Evolutionary conservation across 2,113 vertebrate genomes (phyloP).

Genomic region (Chionis minor): DNA sequence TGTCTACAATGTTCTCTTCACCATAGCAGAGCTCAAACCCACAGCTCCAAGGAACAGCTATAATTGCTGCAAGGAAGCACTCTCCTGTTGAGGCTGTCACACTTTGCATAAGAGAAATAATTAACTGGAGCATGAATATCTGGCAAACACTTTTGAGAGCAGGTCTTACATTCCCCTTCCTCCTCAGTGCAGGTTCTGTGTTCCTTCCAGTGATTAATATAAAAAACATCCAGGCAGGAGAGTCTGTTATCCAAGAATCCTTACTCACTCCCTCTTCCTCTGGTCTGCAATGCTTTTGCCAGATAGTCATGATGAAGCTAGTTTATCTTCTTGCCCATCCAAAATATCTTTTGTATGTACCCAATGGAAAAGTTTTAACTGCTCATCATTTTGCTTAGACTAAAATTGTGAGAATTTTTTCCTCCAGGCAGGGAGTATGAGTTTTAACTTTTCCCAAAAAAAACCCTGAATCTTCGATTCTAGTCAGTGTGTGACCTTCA

Average conservation of each 20-base stretch:
- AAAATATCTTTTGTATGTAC: neutral
- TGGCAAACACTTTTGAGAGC: neutral
- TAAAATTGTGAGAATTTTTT: neutral
- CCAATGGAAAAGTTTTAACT: neutral
- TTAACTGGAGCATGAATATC: slow-evolving; percentile 6
- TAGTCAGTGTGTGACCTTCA: neutral
- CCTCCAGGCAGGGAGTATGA: neutral
- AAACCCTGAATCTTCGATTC: neutral
- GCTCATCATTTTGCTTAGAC: neutral
- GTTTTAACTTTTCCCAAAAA: neutral
- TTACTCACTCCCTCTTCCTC: neutral
- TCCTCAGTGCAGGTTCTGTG: neutral
- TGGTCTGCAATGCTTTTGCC: neutral
- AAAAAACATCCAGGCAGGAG: neutral
- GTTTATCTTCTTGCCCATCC: neutral
- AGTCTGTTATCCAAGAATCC: neutral
- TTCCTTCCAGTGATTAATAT: neutral
- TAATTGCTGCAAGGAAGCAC: neutral
- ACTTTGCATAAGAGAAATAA: neutral
- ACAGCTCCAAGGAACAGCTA: neutral
- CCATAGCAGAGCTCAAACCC: neutral
- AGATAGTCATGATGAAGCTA: neutral
- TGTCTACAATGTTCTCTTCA: neutral
- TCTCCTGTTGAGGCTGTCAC: neutral
- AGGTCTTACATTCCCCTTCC: neutral